phyloP scores from a whole-genome alignment of 2,888 invertebrate genomes.

The Drosophila sordidapex region DNA sequence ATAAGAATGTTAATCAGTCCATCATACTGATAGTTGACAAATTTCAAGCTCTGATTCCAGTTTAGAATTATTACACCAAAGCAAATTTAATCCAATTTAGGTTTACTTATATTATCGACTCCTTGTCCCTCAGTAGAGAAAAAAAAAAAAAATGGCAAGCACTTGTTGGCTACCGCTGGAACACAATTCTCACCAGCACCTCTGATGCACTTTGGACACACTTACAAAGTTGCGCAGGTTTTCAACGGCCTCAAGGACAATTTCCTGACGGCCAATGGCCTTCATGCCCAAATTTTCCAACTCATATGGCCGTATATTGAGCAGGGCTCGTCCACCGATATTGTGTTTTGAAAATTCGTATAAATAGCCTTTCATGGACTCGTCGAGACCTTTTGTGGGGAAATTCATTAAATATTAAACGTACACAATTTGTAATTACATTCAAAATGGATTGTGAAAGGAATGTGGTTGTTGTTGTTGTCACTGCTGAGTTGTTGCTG shows the following conservation, averaged over 20 bases:
- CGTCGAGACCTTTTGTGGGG: slow-evolving; percentile 82
- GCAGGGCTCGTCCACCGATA: slow-evolving; percentile 91
- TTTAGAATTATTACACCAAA: neutral
- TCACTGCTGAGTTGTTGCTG: slow-evolving; percentile 43
- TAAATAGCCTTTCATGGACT: slow-evolving; percentile 91
- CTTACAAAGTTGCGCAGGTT: slow-evolving; percentile 94
- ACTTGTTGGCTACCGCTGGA: slow-evolving; percentile 11
- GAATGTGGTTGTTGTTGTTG: slow-evolving; percentile 39
- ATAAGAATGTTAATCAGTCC: neutral
- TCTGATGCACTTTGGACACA: slow-evolving; percentile 1
- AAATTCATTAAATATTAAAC: slow-evolving; percentile 7
- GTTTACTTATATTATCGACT: neutral
- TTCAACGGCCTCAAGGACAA: slow-evolving; percentile 96
- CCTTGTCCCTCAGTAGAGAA: neutral
- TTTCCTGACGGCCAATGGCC: slow-evolving; percentile 96
- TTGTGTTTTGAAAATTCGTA: slow-evolving; percentile 92
- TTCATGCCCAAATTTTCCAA: slow-evolving; percentile 93
- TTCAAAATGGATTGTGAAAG: slow-evolving; percentile 45
- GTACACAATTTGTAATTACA: neutral
- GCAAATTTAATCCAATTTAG: neutral
- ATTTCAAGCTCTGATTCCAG: neutral
- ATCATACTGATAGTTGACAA: neutral
- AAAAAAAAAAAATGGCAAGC: neutral
- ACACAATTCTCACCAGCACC: neutral
- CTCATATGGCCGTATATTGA: slow-evolving; percentile 94